phyloP scores from a whole-genome alignment of 2,888 invertebrate genomes.

The Palloptera scutellata region DNA sequence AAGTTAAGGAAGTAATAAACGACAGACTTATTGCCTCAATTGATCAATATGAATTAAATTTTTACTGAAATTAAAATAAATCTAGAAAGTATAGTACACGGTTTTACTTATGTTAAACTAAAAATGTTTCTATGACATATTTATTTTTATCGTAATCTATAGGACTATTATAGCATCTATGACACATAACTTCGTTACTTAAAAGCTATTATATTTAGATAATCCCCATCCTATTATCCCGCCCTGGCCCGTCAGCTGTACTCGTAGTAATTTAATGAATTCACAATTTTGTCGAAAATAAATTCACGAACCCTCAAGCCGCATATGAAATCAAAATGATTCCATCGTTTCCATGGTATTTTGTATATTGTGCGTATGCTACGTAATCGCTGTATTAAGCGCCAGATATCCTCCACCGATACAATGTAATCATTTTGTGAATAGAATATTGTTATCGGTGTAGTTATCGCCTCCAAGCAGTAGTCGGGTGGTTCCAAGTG shows the following conservation, averaged over 20 bases:
- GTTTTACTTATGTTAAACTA: too few relatives aligned
- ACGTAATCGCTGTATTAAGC: conserved; percentile 51
- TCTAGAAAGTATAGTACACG: too few relatives aligned
- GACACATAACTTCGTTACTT: too few relatives aligned
- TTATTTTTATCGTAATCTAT: too few relatives aligned
- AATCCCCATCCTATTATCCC: too few relatives aligned
- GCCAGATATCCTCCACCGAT: conserved; percentile 58
- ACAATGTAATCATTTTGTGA: conserved; percentile 61
- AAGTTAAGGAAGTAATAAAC: conserved; percentile 39
- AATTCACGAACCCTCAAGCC: conserved; percentile 58
- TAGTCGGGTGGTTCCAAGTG: conserved; percentile 59
- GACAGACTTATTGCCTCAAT: conserved; percentile 36
- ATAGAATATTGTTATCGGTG: conserved; percentile 58
- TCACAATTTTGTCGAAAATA: conserved; percentile 59
- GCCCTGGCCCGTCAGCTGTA: conserved; percentile 36
- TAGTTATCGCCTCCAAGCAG: conserved; percentile 52
- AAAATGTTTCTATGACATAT: too few relatives aligned
- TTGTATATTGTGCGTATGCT: conserved; percentile 56
- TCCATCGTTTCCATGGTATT: conserved; percentile 61
- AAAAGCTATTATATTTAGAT: too few relatives aligned
- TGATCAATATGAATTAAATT: conserved; percentile 22
- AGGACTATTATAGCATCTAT: too few relatives aligned
- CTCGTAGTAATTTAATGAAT: conserved; percentile 55
- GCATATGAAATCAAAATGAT: conserved; percentile 61
- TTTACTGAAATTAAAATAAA: conserved; percentile 2